Evolutionary conservation across 1,140 invertebrate species (phyloP).

Genomic region (Lepeophtheirus salmonis): DNA sequence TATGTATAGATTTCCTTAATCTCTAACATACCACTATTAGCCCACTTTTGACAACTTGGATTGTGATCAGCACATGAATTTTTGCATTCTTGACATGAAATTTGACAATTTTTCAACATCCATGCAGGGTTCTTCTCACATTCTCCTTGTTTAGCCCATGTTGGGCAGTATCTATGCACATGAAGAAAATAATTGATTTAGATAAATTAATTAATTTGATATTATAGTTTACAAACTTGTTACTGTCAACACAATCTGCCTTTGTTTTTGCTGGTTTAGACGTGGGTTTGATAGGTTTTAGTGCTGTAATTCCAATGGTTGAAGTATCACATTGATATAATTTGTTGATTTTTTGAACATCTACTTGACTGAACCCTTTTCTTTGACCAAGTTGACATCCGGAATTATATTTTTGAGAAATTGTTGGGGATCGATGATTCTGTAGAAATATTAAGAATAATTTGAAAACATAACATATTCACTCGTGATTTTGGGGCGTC

Average conservation of each 20-base stretch:
- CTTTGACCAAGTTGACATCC: conserved; percentile 31
- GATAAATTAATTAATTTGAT: not conserved
- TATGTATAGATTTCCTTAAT: too few relatives aligned
- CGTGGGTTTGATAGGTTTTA: conserved; percentile 3
- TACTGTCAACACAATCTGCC: not conserved
- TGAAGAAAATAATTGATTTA: not conserved
- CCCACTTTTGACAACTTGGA: conserved; percentile 25
- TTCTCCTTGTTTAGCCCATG: conserved; percentile 27
- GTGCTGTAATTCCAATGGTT: conserved; percentile 8
- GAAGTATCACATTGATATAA: conserved; percentile 29
- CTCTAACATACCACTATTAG: conserved; percentile 21
- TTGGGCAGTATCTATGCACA: conserved; percentile 24
- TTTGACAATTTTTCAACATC: conserved; percentile 27
- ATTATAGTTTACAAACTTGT: not conserved
- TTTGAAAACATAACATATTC: too few relatives aligned
- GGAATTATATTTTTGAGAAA: conserved; percentile 28
- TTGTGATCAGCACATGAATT: conserved; percentile 24
- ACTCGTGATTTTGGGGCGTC: too few relatives aligned
- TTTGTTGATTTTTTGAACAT: conserved; percentile 32
- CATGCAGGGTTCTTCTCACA: conserved; percentile 28
- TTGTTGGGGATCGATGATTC: conserved; percentile 30
- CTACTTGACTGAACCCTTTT: conserved; percentile 29
- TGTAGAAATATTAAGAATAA: not conserved
- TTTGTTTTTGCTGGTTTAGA: conserved; percentile 12
- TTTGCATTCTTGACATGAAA: conserved; percentile 28